A percentile compares a stretch with the other conserved stretches of the same genome.
phyloP scores from a whole-genome alignment of 2,888 invertebrate species.

The Chouioia cunea region DNA sequence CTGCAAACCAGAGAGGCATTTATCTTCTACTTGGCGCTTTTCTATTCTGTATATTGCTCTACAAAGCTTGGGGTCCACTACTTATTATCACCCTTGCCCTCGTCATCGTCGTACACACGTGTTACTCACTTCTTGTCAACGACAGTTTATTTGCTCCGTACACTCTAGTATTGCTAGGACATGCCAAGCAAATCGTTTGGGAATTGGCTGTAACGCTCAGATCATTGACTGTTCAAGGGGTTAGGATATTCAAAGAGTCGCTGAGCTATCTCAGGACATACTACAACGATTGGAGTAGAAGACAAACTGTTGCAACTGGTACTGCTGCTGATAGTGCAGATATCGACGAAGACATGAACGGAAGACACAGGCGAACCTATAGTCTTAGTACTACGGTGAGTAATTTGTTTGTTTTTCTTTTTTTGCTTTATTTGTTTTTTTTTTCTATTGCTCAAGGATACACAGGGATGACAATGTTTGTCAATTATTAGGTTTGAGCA shows the following conservation, averaged over 20 bases:
- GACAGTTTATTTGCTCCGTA: constrained; percentile 61
- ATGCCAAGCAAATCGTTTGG: constrained; percentile 47
- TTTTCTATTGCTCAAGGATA: too few species aligned
- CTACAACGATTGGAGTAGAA: constrained; percentile 4
- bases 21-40: constrained; percentile 60
- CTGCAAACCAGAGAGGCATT: constrained; percentile 54
- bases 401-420: constrained; percentile 7
- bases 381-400: constrained; percentile 43
- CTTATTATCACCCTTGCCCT: constrained; percentile 57
- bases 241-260: not conserved
- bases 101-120: constrained; percentile 59
- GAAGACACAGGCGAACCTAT: constrained; percentile 33
- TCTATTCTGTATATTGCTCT: constrained; percentile 59
- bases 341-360: constrained; percentile 38
- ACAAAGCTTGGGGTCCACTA: constrained; percentile 61
- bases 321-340: not conserved
- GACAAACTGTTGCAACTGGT: not conserved
- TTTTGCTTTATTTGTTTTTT: too few species aligned
- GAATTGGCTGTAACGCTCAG: constrained; percentile 46
- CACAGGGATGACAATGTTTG: not conserved
- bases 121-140: constrained; percentile 60
- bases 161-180: constrained; percentile 48
- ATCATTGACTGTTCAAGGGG: constrained; percentile 9
- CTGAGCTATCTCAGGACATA: constrained; percentile 11
- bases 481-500: not conserved